Evolutionary conservation across 92 coral and sea anemone species (phyloP).

Genomic region (Epizoanthus rinbou): DNA sequence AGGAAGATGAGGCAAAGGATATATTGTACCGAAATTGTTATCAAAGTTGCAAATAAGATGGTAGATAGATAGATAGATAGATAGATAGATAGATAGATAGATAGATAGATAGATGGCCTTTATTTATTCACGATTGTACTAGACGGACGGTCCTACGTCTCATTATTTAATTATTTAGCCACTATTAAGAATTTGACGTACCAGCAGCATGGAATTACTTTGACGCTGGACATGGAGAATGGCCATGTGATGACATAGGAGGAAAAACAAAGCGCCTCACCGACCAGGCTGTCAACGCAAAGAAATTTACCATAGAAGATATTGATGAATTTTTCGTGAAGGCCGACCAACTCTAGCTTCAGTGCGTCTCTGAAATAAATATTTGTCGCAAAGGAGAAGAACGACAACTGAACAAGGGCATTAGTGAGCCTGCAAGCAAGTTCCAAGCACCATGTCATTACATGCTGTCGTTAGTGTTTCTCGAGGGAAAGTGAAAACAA

Average conservation of each 20-base stretch:
- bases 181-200: slow-evolving; percentile 40
- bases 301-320: slow-evolving; percentile 41
- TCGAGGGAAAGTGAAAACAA: slow-evolving; percentile 13
- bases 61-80: too few relatives aligned
- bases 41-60: slow-evolving; percentile 44
- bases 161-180: too few relatives aligned
- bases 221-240: slow-evolving; percentile 61
- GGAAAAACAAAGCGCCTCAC: slow-evolving; percentile 54
- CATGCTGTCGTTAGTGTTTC: slow-evolving; percentile 23
- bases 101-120: too few relatives aligned
- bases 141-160: slow-evolving; percentile 52
- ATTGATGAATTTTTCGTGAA: slow-evolving; percentile 46
- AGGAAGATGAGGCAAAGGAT: not conserved
- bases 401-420: not conserved
- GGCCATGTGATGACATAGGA: slow-evolving; percentile 58
- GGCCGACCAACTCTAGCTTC: slow-evolving; percentile 15
- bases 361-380: slow-evolving; percentile 36
- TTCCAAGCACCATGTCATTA: slow-evolving; percentile 19
- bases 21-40: slow-evolving; percentile 47
- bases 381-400: slow-evolving; percentile 40
- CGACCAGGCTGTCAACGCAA: slow-evolving; percentile 50
- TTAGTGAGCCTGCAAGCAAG: slow-evolving; percentile 1
- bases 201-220: slow-evolving; percentile 56
- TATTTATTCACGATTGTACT: too few relatives aligned
- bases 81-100: too few relatives aligned